Percentiles rank a stretch among this genome's conserved stretches.
Conservation (phyloP, 2,888 invertebrate species). For the Pyrrhia umbra region DNA sequence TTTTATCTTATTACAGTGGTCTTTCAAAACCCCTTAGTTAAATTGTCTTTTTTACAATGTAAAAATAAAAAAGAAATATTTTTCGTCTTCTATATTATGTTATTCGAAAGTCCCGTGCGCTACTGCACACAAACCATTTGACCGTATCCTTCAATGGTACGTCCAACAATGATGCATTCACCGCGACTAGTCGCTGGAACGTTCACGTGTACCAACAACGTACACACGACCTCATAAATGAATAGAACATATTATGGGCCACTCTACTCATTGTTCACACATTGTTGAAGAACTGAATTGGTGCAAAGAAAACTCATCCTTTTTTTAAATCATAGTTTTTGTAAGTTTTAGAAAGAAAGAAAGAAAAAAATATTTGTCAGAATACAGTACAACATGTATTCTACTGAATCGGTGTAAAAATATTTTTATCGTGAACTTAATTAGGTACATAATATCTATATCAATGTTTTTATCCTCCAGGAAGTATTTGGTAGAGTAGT, state of each 20-base stretch:
- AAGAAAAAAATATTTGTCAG: no score
- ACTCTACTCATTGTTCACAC: conserved; percentile 9
- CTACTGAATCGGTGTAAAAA: no score
- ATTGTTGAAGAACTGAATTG: neutral
- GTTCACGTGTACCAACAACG: conserved; percentile 35
- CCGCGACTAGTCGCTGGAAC: conserved; percentile 65
- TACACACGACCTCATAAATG: conserved; percentile 30
- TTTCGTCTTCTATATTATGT: neutral
- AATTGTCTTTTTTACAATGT: no score
- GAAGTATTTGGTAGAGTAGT: no score
- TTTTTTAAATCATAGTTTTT: neutral
- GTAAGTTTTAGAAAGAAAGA: no score
- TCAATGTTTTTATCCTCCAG: no score
- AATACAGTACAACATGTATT: no score
- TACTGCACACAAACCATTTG: conserved; percentile 59
- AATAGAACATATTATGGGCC: conserved; percentile 6
- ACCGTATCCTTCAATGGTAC: conserved; percentile 61
- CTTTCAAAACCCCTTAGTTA: no score
- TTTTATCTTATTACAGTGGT: no score
- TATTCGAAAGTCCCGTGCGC: conserved; percentile 43
- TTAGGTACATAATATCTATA: no score
- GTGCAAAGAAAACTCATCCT: neutral
- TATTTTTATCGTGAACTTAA: no score
- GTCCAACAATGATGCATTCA: conserved; percentile 69
- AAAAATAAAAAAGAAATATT: no score